A percentile compares a stretch with the other conserved stretches of the same genome.
Conservation (phyloP, 2,113 vertebrate species). For the Uria aalge region DNA sequence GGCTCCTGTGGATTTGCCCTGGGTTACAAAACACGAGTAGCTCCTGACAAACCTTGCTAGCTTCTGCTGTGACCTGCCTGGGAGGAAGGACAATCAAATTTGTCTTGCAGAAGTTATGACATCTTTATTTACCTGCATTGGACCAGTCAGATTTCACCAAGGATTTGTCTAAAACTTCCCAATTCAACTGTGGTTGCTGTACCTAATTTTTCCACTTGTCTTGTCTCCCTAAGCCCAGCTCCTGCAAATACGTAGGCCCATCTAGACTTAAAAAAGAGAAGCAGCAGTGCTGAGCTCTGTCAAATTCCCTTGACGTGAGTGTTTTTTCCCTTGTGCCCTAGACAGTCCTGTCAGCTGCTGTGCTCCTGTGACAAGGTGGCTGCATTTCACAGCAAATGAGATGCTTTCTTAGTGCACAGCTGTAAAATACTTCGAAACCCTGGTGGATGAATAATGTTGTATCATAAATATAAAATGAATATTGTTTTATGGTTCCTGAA, state of each 20-base stretch:
- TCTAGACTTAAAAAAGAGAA: neutral
- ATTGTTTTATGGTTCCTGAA: slow-evolving; percentile 60
- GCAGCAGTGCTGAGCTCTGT: neutral
- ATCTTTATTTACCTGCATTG: neutral
- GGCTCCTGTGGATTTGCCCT: neutral
- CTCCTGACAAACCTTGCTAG: neutral
- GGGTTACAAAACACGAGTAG: neutral
- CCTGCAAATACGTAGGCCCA: neutral
- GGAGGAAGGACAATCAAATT: neutral
- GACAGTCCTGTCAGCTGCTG: neutral
- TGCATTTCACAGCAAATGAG: slow-evolving; percentile 1
- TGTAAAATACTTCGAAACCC: slow-evolving; percentile 46
- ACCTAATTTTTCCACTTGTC: neutral
- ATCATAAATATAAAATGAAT: slow-evolving; percentile 66
- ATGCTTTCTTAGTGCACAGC: neutral
- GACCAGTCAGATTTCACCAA: neutral
- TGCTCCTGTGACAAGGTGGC: neutral
- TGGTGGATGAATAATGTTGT: slow-evolving; percentile 40
- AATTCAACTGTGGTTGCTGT: neutral
- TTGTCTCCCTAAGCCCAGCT: neutral
- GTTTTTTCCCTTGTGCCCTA: neutral
- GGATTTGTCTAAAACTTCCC: neutral
- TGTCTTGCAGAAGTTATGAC: neutral
- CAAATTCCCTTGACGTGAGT: neutral
- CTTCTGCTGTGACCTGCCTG: neutral